A percentile compares a stretch with the other conserved stretches of the same genome.
phyloP scores from a whole-genome alignment of 2,888 invertebrate species.

The Noctua fimbriata region DNA sequence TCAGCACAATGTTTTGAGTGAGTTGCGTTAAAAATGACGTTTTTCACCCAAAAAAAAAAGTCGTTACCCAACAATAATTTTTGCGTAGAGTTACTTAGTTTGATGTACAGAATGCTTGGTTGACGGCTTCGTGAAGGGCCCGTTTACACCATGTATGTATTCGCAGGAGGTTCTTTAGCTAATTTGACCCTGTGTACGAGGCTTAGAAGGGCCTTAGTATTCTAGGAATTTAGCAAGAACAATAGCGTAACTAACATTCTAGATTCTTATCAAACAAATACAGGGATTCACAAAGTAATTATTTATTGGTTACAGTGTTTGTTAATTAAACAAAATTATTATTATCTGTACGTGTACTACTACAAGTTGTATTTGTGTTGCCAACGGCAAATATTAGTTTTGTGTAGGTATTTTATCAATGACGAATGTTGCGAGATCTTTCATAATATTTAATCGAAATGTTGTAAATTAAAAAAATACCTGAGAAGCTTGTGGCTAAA shows the following conservation, averaged over 20 bases:
- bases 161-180: not conserved
- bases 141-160: too few species aligned
- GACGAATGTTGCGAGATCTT: conserved; percentile 3
- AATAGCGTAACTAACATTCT: not conserved
- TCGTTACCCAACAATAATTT: too few species aligned
- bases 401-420: not conserved
- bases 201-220: not conserved
- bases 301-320: conserved; percentile 15
- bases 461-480: not conserved
- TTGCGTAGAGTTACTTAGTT: too few species aligned
- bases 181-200: not conserved
- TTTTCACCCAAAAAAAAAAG: too few species aligned
- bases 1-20: too few species aligned
- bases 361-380: conserved; percentile 5
- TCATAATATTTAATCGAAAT: conserved; percentile 9
- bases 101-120: too few species aligned
- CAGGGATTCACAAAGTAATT: conserved; percentile 24
- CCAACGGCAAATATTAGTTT: conserved; percentile 14
- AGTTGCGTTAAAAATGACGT: too few species aligned
- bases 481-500: too few species aligned
- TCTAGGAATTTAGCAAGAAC: not conserved
- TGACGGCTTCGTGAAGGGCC: too few species aligned
- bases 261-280: conserved; percentile 19
- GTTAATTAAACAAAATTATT: conserved; percentile 18
- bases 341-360: conserved; percentile 5